Evolutionary conservation across 2,113 vertebrate genomes (phyloP).

Genomic region (Heterotis niloticus): DNA sequence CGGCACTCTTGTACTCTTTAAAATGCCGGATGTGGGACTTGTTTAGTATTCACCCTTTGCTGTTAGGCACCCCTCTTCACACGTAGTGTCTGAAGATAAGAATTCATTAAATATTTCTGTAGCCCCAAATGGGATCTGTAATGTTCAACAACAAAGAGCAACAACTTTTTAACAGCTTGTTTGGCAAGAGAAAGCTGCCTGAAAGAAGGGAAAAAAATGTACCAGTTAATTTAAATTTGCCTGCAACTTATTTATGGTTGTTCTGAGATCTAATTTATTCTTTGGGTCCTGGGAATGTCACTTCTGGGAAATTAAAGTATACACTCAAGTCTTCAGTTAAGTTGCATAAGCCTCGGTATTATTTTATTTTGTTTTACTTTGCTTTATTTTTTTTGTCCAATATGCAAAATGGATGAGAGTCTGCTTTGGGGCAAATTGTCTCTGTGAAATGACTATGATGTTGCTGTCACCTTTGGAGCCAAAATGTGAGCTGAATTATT

Average conservation of each 20-base stretch:
- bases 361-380: neutral
- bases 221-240: constrained; percentile 1
- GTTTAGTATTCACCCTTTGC: neutral
- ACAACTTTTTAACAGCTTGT: constrained; percentile 18
- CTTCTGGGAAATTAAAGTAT: constrained; percentile 21
- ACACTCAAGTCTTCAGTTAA: constrained; percentile 14
- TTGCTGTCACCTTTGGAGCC: neutral
- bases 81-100: neutral
- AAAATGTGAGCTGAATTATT: too few species aligned
- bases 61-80: neutral
- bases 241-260: constrained; percentile 11
- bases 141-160: constrained; percentile 17
- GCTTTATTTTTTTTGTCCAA: neutral
- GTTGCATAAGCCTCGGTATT: constrained; percentile 9
- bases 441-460: too few species aligned
- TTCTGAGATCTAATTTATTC: constrained; percentile 24
- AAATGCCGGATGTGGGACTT: neutral
- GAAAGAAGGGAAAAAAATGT: neutral
- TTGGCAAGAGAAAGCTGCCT: constrained; percentile 15
- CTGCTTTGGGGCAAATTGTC: too few species aligned
- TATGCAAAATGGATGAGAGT: neutral
- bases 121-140: constrained; percentile 8
- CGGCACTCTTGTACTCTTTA: neutral
- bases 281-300: constrained; percentile 17
- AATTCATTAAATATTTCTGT: neutral